Evolutionary conservation across 2,797 vertebrate genomes (phyloP).

Genomic region (Pelodytes ibericus): DNA sequence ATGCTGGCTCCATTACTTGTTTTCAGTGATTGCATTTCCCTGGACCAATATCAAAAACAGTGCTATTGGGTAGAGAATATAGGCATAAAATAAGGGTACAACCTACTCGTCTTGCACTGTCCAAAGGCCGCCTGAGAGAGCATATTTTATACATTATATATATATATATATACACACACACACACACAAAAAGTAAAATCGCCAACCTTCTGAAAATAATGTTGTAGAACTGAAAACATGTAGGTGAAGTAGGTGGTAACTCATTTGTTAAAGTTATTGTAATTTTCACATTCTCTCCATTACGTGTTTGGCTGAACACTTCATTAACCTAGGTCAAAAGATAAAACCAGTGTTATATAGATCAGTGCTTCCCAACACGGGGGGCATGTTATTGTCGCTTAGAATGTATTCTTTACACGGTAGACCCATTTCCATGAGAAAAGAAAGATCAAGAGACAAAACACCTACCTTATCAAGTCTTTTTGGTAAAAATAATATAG

Average conservation of each 20-base stretch:
- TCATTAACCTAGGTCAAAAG: constrained; percentile 79
- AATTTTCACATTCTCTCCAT: constrained; percentile 84
- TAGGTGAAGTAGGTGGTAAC: constrained; percentile 87
- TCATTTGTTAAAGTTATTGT: constrained; percentile 89
- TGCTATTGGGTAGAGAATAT: too few species aligned
- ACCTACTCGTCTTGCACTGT: too few species aligned
- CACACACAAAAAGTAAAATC: neutral
- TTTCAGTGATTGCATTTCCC: too few species aligned
- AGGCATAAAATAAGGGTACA: too few species aligned
- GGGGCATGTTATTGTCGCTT: too few species aligned
- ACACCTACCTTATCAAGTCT: constrained; percentile 66
- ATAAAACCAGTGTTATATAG: too few species aligned
- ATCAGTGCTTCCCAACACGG: too few species aligned
- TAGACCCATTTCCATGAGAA: too few species aligned
- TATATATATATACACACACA: neutral
- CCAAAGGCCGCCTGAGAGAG: too few species aligned
- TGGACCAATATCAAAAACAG: too few species aligned
- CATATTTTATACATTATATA: neutral
- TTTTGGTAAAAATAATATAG: constrained; percentile 82
- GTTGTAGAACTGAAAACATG: constrained; percentile 94
- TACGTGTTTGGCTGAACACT: constrained; percentile 80
- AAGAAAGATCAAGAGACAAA: neutral
- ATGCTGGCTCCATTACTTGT: too few species aligned
- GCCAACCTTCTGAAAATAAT: constrained; percentile 88
- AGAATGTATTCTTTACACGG: too few species aligned